These are phyloP conservation scores for Phymorhynchus buccinoides DNA, from an alignment of 1,140 invertebrate species.

Conservation along the genomic window DNA sequence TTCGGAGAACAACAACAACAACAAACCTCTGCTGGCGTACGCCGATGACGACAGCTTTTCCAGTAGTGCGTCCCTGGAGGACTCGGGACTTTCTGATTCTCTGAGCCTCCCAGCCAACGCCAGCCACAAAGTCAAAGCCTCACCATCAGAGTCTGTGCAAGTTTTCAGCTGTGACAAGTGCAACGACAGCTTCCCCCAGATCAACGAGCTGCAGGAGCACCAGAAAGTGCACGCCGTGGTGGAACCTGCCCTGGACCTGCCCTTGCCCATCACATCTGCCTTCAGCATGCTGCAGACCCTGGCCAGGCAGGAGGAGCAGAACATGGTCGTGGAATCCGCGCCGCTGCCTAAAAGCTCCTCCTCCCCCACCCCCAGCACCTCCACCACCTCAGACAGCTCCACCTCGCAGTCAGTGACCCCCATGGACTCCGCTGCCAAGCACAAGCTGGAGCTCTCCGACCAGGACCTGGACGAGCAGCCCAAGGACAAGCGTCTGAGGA, in stretches of 20 bases:
- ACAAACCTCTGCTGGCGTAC: slow-evolving; percentile 38
- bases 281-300: slow-evolving; percentile 94
- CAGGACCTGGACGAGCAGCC: slow-evolving; percentile 77
- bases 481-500: slow-evolving; percentile 93
- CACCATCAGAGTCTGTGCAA: slow-evolving; percentile 23
- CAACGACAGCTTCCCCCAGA: slow-evolving; percentile 89
- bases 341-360: slow-evolving; percentile 38
- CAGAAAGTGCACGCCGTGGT: slow-evolving; percentile 92
- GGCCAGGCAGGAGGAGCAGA: slow-evolving; percentile 77
- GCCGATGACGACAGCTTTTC: slow-evolving; percentile 65
- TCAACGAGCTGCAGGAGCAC: slow-evolving; percentile 94
- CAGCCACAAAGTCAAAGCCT: slow-evolving; percentile 31
- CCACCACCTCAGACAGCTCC: background rate
- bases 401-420: slow-evolving; percentile 22
- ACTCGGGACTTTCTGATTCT: slow-evolving; percentile 60
- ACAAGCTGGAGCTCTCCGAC: slow-evolving; percentile 75
- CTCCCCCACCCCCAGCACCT: slow-evolving; percentile 5
- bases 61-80: slow-evolving; percentile 57
- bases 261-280: slow-evolving; percentile 84
- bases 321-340: slow-evolving; percentile 47
- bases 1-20: slow-evolving; percentile 57
- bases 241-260: too few relatives aligned
- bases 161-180: slow-evolving; percentile 88
- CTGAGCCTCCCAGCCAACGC: slow-evolving; percentile 38
- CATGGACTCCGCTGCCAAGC: slow-evolving; percentile 58